Percentiles rank a stretch among this genome's conserved stretches.
phyloP scores from a whole-genome alignment of 2,113 vertebrate species.

The Narcine bancroftii region DNA sequence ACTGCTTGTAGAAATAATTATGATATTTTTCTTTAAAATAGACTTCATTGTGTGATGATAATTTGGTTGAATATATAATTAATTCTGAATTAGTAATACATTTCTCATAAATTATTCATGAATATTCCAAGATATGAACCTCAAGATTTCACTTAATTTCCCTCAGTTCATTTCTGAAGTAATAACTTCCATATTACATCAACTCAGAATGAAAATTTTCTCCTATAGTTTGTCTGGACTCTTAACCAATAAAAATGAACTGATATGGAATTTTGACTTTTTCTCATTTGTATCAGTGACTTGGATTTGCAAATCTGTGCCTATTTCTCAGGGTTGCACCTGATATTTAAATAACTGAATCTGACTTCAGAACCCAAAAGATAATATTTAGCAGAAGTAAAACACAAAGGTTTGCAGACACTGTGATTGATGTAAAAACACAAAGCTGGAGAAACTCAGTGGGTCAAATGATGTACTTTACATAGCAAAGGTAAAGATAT shows the following conservation, averaged over 20 bases:
- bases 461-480: no score
- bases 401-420: no score
- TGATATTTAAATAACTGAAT: background rate
- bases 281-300: background rate
- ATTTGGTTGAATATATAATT: slow-evolving; percentile 9
- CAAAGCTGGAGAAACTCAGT: no score
- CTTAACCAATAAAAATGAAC: background rate
- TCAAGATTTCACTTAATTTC: background rate
- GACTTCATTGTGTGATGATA: slow-evolving; percentile 13
- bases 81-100: slow-evolving; percentile 11
- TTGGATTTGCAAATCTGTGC: background rate
- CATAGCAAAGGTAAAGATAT: no score
- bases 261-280: background rate
- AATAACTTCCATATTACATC: background rate
- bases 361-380: background rate
- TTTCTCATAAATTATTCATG: background rate
- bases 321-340: background rate
- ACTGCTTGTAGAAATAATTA: background rate
- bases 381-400: no score
- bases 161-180: background rate
- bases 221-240: background rate
- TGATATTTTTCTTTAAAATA: background rate
- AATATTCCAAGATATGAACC: background rate
- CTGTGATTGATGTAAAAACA: no score
- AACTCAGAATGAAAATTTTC: background rate